Evolutionary conservation across 2,797 vertebrate species (phyloP), one percentile per base, ranked within the genome.

Genomic region (Rhabdomys pumilio): DNA sequence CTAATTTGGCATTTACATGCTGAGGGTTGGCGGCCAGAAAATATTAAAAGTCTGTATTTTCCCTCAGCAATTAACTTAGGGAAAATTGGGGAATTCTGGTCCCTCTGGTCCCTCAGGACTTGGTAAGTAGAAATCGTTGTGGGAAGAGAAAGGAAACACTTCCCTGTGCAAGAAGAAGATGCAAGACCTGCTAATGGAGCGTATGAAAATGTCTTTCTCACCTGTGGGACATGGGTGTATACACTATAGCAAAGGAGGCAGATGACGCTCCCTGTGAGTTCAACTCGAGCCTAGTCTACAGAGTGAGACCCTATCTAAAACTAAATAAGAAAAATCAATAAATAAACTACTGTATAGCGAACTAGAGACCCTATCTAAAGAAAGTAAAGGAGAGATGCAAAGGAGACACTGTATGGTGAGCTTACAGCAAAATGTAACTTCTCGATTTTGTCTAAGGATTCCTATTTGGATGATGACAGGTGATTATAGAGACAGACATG

Each of bases 391-490:
- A 87, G 20, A 59, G n/a, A 22, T 8, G 81, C 41, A 73, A 83
- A 92, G 34, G 34, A 72, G 72, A 47, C 3, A 1, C 10, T n/a
- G 59, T 93, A 80, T 19, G 22, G 44, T 89, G 2, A 31, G 0
- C 53, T 90, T 26, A 69, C 5, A 53, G 44, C 13, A 92, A 96
- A 59, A 77, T 24, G 67, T 59, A 77, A 41, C 38, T 72, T 53
- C 77, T 55, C 12, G 29, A 38, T 83, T 96, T 85, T 79, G 67
- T 94, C 57, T 76, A 79, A 67, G 53, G 34, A 9, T 31, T 57
- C 17, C 34, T 61, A 53, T 91, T 87, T 92, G 72, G n/a, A 82
- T 73, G 24, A 14, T 65, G 69, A n/a, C 0, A 53, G 24, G 17
- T 22, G n/a, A 73, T 82, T 3, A 44, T 2, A 61, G 34, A 34